Evolutionary conservation across 2,113 vertebrate genomes (phyloP).

Genomic region (Sander vitreus): DNA sequence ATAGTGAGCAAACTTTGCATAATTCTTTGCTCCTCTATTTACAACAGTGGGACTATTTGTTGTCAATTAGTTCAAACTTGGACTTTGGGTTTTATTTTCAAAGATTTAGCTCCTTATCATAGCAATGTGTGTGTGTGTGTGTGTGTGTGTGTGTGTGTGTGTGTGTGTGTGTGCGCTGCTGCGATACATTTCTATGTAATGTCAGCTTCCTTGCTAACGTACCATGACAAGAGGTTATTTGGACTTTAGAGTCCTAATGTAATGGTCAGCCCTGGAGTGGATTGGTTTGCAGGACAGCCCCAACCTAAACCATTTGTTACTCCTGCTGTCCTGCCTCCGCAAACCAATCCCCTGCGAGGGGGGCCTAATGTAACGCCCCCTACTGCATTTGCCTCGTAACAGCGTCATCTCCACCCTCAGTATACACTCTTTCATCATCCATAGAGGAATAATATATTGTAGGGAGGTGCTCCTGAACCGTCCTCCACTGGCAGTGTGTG

Average conservation of each 20-base stretch:
- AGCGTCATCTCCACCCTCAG: slow-evolving; percentile 67
- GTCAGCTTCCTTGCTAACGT: slow-evolving; percentile 2
- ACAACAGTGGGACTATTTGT: slow-evolving; percentile 18
- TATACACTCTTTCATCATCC: slow-evolving; percentile 78
- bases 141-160: not conserved
- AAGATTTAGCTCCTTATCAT: slow-evolving; percentile 11
- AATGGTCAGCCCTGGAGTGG: slow-evolving; percentile 26
- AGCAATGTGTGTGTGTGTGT: not conserved
- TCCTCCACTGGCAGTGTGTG: slow-evolving; percentile 77
- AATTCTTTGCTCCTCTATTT: slow-evolving; percentile 20
- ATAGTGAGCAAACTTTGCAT: slow-evolving; percentile 54
- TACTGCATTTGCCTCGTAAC: slow-evolving; percentile 76
- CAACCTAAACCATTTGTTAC: slow-evolving; percentile 43
- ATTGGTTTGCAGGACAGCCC: slow-evolving; percentile 36
- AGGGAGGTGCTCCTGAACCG: slow-evolving; percentile 73
- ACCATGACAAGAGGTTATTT: slow-evolving; percentile 48
- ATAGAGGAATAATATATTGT: slow-evolving; percentile 78
- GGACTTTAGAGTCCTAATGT: slow-evolving; percentile 25
- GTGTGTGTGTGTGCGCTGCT: not conserved
- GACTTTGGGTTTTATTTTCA: not conserved
- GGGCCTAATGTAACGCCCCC: slow-evolving; percentile 52
- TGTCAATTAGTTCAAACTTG: slow-evolving; percentile 21
- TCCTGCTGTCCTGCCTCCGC: not conserved
- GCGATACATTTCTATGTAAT: slow-evolving; percentile 16
- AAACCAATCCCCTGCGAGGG: slow-evolving; percentile 63